Evolutionary conservation across 2,888 invertebrate species (phyloP), one percentile per base, ranked within the genome.

Genomic region (Actias luna): DNA sequence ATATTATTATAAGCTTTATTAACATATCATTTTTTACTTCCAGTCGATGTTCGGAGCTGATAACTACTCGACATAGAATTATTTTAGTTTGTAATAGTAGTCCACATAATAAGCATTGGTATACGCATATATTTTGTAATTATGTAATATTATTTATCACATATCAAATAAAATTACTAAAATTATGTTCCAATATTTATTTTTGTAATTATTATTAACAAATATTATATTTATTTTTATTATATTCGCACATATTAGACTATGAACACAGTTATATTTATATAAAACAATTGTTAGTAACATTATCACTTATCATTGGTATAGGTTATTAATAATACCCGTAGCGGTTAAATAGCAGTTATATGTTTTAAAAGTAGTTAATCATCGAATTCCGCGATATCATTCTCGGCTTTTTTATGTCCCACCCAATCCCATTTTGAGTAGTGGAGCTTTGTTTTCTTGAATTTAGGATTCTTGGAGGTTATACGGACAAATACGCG

Each of bases 381-480:
- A 67, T 92, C 92, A 65, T 92, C 92, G 73, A 91, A 91, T 67
- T 92, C 92, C 29, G 82, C 80, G 66, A 92, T 83, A 68, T 92
- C 92, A 70, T 89, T 92, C 67, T 93, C 92, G 66, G 89, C 80
- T 69, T 91, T 92, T 83, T 92, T 92, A 78, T 92, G 91, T 1
- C 92, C 93, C 52, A 94, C 93, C 94, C 94, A 95, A 79, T 94
- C 94, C 94, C 94, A 94, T 73, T 94, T 94, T 75, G 93, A 93
- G 80, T 93, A 94, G 79, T 94, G 94, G 60, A 93, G 88, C 73
- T 93, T 93, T 71, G 93, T 93, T 75, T 93, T 93, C 77, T 94
- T 93, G 81, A 94, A 94, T 67, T 93, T 93, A 55, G 93, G 92
- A 58, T 92, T 92, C 76, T 93, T 93, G 5, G 92, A 92, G 1